Base-by-base conservation (phyloP, 2,888 invertebrate species). In the Noctuana brunneofusca region DNA sequence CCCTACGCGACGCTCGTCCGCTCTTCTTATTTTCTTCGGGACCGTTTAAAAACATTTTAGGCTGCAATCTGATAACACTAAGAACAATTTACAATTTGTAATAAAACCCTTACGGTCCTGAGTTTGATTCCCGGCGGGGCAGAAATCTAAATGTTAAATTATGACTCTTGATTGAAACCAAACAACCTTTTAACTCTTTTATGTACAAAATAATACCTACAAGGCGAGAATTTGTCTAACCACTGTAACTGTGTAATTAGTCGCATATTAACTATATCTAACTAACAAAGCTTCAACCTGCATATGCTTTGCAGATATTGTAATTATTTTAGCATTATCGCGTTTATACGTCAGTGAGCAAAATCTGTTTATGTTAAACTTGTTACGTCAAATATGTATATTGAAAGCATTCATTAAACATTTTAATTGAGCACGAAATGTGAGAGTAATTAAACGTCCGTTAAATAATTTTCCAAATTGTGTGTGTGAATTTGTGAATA, bases 391-490 rank as follows among this genome's bases (percentile, higher is more conserved):
- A 58, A 59, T 41, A 54, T n/a, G n/a, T n/a, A n/a, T 56, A 38
- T 62, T 41, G 62, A 62, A 62, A 62, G 49, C 55, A 30, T 49
- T 62, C 49, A 62, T 62, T 62, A 50, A 62, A 62, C 62, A 62
- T 56, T 62, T 62, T 62, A 56, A 62, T 56, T 30, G 55, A 30
- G 55, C 50, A 50, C 62, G 50, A 62, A 55, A 62, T 30, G 49
- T n/a, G 55, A 49, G 50, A 48, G 41, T 49, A 55, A 62, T 62
- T 62, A 35, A 41, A 50, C 35, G 62, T 49, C 49, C 24, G 49
- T 56, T 56, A 55, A 27, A 48, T 50, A 30, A 48, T 41, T 41
- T 41, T 38, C 49, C 49, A 55, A 62, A 62, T 62, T 18, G 24
- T 32, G 50, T 30, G 52, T 52, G 18, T 22, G 32, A 53, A 53